phyloP scores from a whole-genome alignment of 2,888 invertebrate species.

The Spodoptera littoralis region DNA sequence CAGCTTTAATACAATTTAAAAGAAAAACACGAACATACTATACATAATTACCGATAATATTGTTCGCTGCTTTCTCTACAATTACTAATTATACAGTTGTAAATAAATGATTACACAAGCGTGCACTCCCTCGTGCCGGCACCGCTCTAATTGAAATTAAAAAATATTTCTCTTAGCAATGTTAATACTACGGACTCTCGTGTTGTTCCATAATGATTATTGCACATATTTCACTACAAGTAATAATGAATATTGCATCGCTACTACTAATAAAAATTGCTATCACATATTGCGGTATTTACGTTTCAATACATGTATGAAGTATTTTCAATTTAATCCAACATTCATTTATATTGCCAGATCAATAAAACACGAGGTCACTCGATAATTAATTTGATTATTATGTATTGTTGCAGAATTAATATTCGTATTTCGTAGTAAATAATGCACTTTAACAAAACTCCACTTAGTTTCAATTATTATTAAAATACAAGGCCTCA shows the following conservation, averaged over 20 bases:
- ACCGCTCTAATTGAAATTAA: conserved; percentile 42
- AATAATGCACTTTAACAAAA: too few species aligned
- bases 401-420: too few species aligned
- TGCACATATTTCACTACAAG: conserved; percentile 32
- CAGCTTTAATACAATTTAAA: conserved; percentile 2
- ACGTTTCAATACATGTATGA: too few species aligned
- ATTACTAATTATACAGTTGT: conserved; percentile 28
- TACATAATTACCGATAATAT: conserved; percentile 28
- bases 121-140: conserved; percentile 10
- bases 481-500: too few species aligned
- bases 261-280: background rate
- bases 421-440: too few species aligned
- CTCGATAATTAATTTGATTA: too few species aligned
- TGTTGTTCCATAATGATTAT: conserved; percentile 7
- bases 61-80: conserved; percentile 17
- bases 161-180: conserved; percentile 22
- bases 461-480: too few species aligned
- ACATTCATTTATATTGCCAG: too few species aligned
- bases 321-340: too few species aligned
- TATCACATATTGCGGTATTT: too few species aligned
- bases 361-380: too few species aligned
- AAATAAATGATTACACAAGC: conserved; percentile 29
- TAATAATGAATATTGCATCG: conserved; percentile 10
- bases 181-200: conserved; percentile 7
- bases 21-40: background rate